Conservation (phyloP, 2,888 invertebrate species). For the Callinectes sapidus region DNA sequence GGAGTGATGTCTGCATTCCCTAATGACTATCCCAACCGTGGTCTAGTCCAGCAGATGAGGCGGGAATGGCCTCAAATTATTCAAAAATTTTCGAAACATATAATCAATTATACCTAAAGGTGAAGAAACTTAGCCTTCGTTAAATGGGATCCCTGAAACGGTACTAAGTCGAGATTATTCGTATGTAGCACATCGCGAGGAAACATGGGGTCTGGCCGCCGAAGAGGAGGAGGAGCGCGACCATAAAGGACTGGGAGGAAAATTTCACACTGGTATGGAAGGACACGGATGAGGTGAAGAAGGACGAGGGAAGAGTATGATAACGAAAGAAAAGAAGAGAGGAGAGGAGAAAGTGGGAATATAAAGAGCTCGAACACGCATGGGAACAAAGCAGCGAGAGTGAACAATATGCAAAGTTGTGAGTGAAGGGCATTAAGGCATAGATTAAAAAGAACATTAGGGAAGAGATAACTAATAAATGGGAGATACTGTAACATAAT, state of each 20-base stretch:
- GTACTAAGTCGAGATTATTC: background rate
- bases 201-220: background rate
- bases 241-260: background rate
- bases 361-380: background rate
- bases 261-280: conserved; percentile 17
- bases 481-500: background rate
- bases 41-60: background rate
- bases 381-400: background rate
- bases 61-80: background rate
- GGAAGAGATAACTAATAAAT: background rate
- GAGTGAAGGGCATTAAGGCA: background rate
- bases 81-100: background rate
- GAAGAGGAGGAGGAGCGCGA: background rate
- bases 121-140: background rate
- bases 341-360: background rate
- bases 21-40: background rate
- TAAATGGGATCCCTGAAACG: background rate
- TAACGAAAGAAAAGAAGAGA: background rate
- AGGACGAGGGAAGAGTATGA: background rate
- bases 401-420: background rate
- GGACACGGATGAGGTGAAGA: background rate
- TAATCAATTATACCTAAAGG: background rate
- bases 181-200: background rate
- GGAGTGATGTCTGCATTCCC: background rate
- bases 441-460: background rate